A percentile compares a stretch with the other conserved stretches of the same genome.
These are phyloP conservation scores for Tympanuchus pallidicinctus DNA, from an alignment of 2,113 vertebrate genomes.

Conservation along the genomic window DNA sequence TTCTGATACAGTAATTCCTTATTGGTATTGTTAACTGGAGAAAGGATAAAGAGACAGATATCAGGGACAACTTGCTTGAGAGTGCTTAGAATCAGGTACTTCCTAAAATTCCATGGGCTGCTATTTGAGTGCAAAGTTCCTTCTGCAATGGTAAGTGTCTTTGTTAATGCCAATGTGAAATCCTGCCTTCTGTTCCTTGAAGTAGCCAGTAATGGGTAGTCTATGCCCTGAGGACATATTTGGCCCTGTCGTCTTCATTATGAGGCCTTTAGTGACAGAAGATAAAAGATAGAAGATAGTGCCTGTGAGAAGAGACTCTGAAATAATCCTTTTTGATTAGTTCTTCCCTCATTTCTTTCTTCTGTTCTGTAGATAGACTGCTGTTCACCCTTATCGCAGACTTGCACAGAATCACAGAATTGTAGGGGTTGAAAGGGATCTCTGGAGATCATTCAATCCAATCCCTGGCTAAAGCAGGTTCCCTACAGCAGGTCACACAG, in stretches of 20 bases:
- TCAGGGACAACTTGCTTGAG: not conserved
- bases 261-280: not conserved
- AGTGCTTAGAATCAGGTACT: not conserved
- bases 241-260: not conserved
- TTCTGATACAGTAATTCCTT: not conserved
- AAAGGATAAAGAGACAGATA: not conserved
- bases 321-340: not conserved
- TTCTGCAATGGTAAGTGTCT: not conserved
- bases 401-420: too few relatives aligned
- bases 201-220: not conserved
- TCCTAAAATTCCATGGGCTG: not conserved
- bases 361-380: not conserved
- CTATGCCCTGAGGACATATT: not conserved
- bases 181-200: not conserved
- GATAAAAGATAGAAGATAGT: not conserved
- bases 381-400: not conserved
- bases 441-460: too few relatives aligned
- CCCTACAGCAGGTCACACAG: too few relatives aligned
- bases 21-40: not conserved
- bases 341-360: not conserved
- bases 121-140: not conserved
- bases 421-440: too few relatives aligned
- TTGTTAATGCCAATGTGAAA: not conserved
- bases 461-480: too few relatives aligned
- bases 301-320: not conserved